phyloP scores from a whole-genome alignment of 2,888 invertebrate species.

The Metalampra italica region DNA sequence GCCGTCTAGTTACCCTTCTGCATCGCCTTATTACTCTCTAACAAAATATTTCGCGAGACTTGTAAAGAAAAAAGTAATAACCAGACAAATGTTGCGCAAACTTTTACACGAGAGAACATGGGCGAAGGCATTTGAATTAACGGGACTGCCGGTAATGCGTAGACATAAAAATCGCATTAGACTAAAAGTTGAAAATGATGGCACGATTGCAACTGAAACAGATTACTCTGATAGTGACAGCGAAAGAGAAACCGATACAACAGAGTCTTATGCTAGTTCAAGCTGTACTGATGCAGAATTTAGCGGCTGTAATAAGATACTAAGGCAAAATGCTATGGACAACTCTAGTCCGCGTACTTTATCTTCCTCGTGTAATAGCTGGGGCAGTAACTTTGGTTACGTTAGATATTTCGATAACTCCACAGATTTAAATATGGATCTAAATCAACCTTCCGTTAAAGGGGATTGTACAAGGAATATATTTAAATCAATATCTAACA shows the following conservation, averaged over 20 bases:
- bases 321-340: constrained; percentile 80
- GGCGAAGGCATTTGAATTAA: constrained; percentile 69
- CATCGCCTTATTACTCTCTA: constrained; percentile 87
- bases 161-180: constrained; percentile 67
- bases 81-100: constrained; percentile 84
- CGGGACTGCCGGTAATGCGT: constrained; percentile 62
- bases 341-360: constrained; percentile 61
- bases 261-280: constrained; percentile 61
- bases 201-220: constrained; percentile 60
- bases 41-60: constrained; percentile 87
- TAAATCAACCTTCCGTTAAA: constrained; percentile 31
- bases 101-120: constrained; percentile 82
- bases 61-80: constrained; percentile 84
- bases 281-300: constrained; percentile 57
- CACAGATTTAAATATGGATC: constrained; percentile 58
- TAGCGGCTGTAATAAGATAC: constrained; percentile 52
- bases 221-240: constrained; percentile 65
- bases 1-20: constrained; percentile 85
- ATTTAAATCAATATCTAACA: constrained; percentile 38
- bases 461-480: constrained; percentile 66
- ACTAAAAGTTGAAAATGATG: constrained; percentile 62
- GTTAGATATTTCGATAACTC: constrained; percentile 81
- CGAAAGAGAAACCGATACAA: constrained; percentile 59
- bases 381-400: constrained; percentile 82
- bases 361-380: constrained; percentile 74